These are phyloP conservation scores for Trachelipus rathkii DNA, from an alignment of 1,140 invertebrate species.

Conservation along the genomic window DNA sequence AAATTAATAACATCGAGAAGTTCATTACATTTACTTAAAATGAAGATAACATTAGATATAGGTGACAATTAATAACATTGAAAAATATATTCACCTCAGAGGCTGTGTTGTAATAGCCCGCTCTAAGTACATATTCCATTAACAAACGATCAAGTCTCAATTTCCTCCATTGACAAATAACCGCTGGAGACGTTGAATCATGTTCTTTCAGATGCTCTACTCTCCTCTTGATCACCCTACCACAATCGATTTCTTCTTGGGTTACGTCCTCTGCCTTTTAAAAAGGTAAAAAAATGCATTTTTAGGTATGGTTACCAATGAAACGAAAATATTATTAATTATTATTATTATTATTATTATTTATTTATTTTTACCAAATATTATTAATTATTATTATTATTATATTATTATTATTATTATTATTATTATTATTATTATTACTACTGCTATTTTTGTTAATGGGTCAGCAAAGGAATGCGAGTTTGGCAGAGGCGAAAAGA, in stretches of 20 bases:
- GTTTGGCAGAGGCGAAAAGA: too few relatives aligned
- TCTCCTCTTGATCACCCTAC: slow-evolving; percentile 77
- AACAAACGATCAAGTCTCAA: slow-evolving; percentile 88
- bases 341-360: too few relatives aligned
- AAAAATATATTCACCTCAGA: slow-evolving; percentile 50
- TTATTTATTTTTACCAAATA: too few relatives aligned
- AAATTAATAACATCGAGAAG: too few relatives aligned
- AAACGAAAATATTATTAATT: too few relatives aligned
- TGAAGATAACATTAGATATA: not conserved
- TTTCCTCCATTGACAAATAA: slow-evolving; percentile 64
- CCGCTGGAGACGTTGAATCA: slow-evolving; percentile 53
- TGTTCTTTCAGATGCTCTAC: slow-evolving; percentile 87
- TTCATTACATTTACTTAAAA: too few relatives aligned
- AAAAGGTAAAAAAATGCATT: not conserved
- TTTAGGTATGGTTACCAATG: too few relatives aligned
- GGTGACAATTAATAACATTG: not conserved
- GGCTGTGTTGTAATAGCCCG: slow-evolving; percentile 92
- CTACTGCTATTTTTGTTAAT: too few relatives aligned
- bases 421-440: too few relatives aligned
- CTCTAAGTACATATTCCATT: slow-evolving; percentile 92
- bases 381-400: too few relatives aligned
- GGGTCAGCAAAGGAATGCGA: too few relatives aligned
- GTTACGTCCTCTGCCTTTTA: slow-evolving; percentile 80
- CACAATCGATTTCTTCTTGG: slow-evolving; percentile 80
- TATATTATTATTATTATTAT: too few relatives aligned